Evolutionary conservation across 2,888 invertebrate species (phyloP).

Genomic region (Oxycera nigricornis): DNA sequence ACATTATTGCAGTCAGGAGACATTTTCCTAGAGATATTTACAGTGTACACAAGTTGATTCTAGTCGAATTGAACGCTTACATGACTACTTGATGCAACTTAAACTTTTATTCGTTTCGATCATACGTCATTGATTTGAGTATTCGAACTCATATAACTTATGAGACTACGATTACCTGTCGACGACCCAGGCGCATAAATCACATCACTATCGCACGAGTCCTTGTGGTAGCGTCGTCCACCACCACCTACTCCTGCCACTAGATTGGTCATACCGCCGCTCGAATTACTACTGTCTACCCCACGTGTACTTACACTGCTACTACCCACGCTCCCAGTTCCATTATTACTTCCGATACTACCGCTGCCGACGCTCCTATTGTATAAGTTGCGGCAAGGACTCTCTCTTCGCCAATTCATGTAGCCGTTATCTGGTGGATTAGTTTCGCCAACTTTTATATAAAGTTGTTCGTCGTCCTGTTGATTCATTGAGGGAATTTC

Average conservation of each 20-base stretch:
- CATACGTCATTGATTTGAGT: slow-evolving; percentile 47
- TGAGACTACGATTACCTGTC: slow-evolving; percentile 58
- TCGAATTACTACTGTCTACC: slow-evolving; percentile 9
- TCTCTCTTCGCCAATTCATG: slow-evolving; percentile 54
- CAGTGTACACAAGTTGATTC: not conserved
- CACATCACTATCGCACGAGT: slow-evolving; percentile 53
- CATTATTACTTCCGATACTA: slow-evolving; percentile 32
- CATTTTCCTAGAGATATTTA: too few relatives aligned
- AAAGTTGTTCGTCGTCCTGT: slow-evolving; percentile 60
- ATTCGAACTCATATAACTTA: slow-evolving; percentile 57
- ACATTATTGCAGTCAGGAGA: too few relatives aligned
- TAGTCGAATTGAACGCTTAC: slow-evolving; percentile 4
- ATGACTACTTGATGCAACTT: not conserved
- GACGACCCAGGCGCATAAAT: slow-evolving; percentile 57
- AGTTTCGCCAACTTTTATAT: slow-evolving; percentile 60
- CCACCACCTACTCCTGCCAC: slow-evolving; percentile 27
- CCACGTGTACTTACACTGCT: slow-evolving; percentile 11
- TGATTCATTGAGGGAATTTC: slow-evolving; percentile 54
- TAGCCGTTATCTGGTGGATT: slow-evolving; percentile 48
- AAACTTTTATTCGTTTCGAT: not conserved
- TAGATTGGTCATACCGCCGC: slow-evolving; percentile 5
- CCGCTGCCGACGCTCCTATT: slow-evolving; percentile 49
- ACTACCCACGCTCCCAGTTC: slow-evolving; percentile 16
- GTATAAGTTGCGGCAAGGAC: slow-evolving; percentile 52
- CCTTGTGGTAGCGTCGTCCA: slow-evolving; percentile 42